Conservation (phyloP, 2,113 vertebrate species). For the Gasterosteus aculeatus region DNA sequence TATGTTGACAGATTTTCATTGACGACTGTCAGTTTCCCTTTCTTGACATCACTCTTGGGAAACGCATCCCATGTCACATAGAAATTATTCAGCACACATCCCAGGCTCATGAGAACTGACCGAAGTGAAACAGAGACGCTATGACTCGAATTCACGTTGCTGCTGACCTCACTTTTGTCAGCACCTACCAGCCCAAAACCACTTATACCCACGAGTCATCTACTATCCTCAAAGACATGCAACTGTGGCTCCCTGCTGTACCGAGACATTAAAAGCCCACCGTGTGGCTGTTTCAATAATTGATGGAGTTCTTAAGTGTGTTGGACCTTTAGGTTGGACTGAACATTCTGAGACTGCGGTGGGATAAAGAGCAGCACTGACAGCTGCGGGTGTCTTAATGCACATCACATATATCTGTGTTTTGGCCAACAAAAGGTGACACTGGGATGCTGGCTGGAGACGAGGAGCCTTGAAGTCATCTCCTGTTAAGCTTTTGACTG, state of each 20-base stretch:
- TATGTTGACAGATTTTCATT: background rate
- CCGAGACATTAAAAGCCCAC: conserved; percentile 77
- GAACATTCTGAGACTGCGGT: conserved; percentile 17
- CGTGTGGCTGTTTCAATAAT: conserved; percentile 74
- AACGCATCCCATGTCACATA: conserved; percentile 28
- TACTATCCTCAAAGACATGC: conserved; percentile 48
- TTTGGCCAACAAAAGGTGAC: conserved; percentile 69
- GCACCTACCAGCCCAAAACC: conserved; percentile 29
- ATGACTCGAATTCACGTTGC: conserved; percentile 21
- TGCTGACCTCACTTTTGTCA: conserved; percentile 42
- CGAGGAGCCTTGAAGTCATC: conserved; percentile 47
- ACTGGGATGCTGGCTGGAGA: conserved; percentile 50
- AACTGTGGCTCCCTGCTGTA: conserved; percentile 52
- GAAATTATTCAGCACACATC: conserved; percentile 11
- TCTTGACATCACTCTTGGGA: conserved; percentile 16
- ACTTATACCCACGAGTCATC: conserved; percentile 57
- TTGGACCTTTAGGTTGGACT: conserved; percentile 64
- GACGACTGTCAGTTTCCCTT: conserved; percentile 12
- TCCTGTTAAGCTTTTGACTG: conserved; percentile 50
- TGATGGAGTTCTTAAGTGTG: conserved; percentile 71
- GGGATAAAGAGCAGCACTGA: conserved; percentile 63
- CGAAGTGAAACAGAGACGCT: conserved; percentile 31
- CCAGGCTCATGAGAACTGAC: conserved; percentile 24
- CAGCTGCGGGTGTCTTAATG: conserved; percentile 70
- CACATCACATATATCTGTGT: conserved; percentile 64